Percentiles rank a stretch among this genome's conserved stretches.
These are phyloP conservation scores for Spongilla lacustris DNA, from an alignment of 37 sponge, comb jelly and placozoan species.

Conservation along the genomic window DNA sequence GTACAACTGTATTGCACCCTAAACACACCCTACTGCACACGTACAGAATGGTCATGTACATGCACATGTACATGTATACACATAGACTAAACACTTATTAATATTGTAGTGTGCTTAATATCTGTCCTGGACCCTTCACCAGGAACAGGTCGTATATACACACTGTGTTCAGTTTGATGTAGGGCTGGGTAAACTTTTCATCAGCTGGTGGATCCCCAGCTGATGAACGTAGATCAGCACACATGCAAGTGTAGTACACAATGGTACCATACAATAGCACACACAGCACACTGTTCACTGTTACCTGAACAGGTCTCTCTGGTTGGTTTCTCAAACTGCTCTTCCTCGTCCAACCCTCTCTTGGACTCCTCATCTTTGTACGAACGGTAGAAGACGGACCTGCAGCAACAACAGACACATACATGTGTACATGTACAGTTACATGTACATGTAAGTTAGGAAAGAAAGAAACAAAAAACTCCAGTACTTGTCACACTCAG, in stretches of 20 bases:
- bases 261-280: neutral
- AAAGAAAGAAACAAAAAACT: too few relatives aligned
- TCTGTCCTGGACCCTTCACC: neutral
- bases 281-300: constrained; percentile 32
- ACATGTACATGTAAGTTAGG: too few relatives aligned
- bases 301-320: constrained; percentile 74
- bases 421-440: neutral
- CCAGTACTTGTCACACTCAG: too few relatives aligned
- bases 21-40: too few relatives aligned
- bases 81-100: too few relatives aligned
- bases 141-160: neutral
- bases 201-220: neutral
- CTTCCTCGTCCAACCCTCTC: constrained; percentile 88
- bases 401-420: constrained; percentile 8
- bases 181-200: neutral
- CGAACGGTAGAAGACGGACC: constrained; percentile 98
- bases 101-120: neutral
- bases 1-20: too few relatives aligned
- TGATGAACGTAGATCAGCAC: neutral
- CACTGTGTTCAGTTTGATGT: neutral
- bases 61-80: neutral
- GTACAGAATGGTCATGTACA: neutral
- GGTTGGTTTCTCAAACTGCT: constrained; percentile 93
- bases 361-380: constrained; percentile 98
- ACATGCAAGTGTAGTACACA: neutral